phyloP scores from a whole-genome alignment of 2,888 invertebrate species.

The Chelonus formosanus region DNA sequence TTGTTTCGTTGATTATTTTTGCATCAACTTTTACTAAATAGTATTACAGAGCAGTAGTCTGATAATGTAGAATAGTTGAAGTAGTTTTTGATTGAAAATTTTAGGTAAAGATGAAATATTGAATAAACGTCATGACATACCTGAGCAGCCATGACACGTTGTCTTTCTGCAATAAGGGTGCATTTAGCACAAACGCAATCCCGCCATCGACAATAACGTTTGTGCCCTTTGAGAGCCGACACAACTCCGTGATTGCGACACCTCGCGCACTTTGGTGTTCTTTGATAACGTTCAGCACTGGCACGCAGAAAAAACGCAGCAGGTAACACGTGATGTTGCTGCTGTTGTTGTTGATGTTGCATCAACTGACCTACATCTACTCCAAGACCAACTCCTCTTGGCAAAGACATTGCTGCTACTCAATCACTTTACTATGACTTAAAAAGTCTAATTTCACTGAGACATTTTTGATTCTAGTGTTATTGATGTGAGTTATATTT shows the following conservation, averaged over 20 bases:
- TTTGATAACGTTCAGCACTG: constrained; percentile 87
- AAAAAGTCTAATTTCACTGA: no score
- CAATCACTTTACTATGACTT: not conserved
- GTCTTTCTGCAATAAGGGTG: constrained; percentile 95
- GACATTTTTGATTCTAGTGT: no score
- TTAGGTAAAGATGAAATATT: no score
- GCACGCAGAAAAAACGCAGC: constrained; percentile 89
- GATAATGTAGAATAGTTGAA: no score
- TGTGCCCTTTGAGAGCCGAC: constrained; percentile 93
- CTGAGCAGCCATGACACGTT: constrained; percentile 98
- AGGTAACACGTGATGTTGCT: constrained; percentile 78
- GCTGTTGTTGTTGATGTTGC: constrained; percentile 75
- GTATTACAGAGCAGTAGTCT: no score
- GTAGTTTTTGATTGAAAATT: no score
- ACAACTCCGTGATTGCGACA: constrained; percentile 98
- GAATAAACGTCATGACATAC: constrained; percentile 64
- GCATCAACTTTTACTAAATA: no score
- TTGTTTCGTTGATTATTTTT: no score
- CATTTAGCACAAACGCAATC: constrained; percentile 99
- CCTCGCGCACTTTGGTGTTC: constrained; percentile 96
- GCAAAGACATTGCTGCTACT: constrained; percentile 72
- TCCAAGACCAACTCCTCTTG: constrained; percentile 85
- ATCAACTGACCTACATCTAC: constrained; percentile 87
- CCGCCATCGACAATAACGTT: constrained; percentile 95
- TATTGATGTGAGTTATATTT: no score